Percentiles rank a stretch among this genome's conserved stretches.
Evolutionary conservation across 2,113 vertebrate genomes (phyloP).

Genomic region (Micronisus gabar): DNA sequence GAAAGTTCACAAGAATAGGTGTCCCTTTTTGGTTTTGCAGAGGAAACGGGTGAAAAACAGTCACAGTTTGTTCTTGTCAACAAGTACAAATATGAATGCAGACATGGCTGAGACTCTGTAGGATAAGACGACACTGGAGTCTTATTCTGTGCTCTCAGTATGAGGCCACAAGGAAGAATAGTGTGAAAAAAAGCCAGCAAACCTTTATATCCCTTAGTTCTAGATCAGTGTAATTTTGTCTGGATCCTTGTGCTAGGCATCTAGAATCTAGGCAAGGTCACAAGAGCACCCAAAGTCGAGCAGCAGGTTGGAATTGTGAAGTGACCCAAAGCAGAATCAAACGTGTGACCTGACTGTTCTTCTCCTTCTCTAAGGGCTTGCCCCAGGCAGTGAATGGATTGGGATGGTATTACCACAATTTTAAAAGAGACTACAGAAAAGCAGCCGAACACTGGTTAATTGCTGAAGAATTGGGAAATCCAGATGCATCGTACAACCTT

Average conservation of each 20-base stretch:
- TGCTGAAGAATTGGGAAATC: constrained; percentile 84
- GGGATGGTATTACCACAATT: constrained; percentile 89
- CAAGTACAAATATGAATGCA: not conserved
- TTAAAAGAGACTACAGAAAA: constrained; percentile 77
- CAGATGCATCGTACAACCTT: constrained; percentile 86
- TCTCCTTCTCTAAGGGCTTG: constrained; percentile 79
- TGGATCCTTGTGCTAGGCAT: not conserved
- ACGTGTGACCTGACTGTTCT: not conserved
- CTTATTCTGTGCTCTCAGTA: not conserved
- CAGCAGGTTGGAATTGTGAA: not conserved
- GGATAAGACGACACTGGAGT: not conserved
- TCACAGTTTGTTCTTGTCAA: not conserved
- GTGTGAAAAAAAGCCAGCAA: not conserved
- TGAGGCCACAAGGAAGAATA: not conserved
- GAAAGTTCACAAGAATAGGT: not conserved
- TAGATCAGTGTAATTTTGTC: not conserved
- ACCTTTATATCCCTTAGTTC: not conserved
- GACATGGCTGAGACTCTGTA: not conserved
- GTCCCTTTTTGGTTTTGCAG: not conserved
- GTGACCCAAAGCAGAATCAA: not conserved
- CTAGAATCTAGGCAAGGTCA: not conserved
- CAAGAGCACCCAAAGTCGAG: not conserved
- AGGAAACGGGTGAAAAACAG: not conserved
- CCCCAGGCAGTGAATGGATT: constrained; percentile 87
- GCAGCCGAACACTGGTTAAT: constrained; percentile 82